These are phyloP conservation scores for Drosophila pseudotalamancana DNA, from an alignment of 2,888 invertebrate genomes.

Conservation along the genomic window DNA sequence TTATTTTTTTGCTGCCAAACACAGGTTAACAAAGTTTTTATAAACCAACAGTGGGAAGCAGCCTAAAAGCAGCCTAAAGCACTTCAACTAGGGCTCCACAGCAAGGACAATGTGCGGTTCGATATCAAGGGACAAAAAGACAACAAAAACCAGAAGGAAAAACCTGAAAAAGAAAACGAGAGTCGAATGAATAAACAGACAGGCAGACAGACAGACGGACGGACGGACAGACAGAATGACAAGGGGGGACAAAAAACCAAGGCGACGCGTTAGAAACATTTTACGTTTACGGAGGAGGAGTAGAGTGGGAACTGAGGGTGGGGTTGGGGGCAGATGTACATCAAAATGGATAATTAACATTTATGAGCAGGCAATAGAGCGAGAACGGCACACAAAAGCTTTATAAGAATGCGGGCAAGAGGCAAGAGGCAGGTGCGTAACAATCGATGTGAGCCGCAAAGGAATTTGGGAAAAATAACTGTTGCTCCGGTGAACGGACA, in stretches of 20 bases:
- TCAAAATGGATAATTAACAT: constrained; percentile 73
- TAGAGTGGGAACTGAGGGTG: not conserved
- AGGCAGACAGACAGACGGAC: constrained; percentile 17
- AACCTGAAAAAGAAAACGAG: constrained; percentile 16
- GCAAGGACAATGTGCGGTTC: constrained; percentile 47
- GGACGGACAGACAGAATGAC: not conserved
- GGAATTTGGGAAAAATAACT: constrained; percentile 68
- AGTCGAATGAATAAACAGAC: constrained; percentile 67
- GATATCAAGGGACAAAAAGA: constrained; percentile 22
- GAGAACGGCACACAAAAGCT: constrained; percentile 38
- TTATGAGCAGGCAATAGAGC: constrained; percentile 70
- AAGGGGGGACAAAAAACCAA: constrained; percentile 30
- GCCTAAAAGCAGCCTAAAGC: constrained; percentile 54
- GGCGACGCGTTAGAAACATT: constrained; percentile 31
- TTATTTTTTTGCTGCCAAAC: constrained; percentile 60
- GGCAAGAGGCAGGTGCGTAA: constrained; percentile 30
- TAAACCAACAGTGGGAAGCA: constrained; percentile 56
- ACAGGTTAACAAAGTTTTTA: constrained; percentile 78
- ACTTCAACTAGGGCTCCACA: constrained; percentile 31
- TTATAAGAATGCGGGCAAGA: not conserved
- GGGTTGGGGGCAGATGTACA: constrained; percentile 34
- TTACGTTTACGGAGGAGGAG: constrained; percentile 1
- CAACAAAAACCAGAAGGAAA: constrained; percentile 3
- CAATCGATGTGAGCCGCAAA: constrained; percentile 58
- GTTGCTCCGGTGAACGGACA: constrained; percentile 62